phyloP scores from a whole-genome alignment of 2,797 vertebrate species.

The Anas capensis region DNA sequence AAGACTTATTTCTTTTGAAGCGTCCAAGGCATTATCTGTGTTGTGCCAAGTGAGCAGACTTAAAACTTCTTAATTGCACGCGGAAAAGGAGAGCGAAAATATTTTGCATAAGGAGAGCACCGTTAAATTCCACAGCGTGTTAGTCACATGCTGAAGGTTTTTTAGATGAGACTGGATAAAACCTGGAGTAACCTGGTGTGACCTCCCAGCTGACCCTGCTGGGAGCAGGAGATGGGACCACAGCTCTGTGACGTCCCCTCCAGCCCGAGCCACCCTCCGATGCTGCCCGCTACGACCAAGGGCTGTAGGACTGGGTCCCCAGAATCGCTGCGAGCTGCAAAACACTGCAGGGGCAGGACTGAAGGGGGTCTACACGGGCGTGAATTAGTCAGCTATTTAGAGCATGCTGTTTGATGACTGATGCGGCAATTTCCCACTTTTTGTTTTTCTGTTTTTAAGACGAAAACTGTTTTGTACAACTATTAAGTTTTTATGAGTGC shows the following conservation, averaged over 20 bases:
- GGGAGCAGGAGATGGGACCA: not conserved
- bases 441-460: not conserved
- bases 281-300: not conserved
- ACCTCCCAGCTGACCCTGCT: not conserved
- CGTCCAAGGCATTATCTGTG: not conserved
- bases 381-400: not conserved
- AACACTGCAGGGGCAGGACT: fast-evolving
- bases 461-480: not conserved
- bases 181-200: not conserved
- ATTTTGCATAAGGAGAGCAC: not conserved
- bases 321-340: not conserved
- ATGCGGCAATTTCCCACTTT: not conserved
- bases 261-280: not conserved
- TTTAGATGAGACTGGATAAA: not conserved
- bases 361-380: fast-evolving
- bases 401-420: not conserved
- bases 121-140: not conserved
- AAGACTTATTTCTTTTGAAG: not conserved
- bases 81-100: not conserved
- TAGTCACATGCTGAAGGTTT: not conserved
- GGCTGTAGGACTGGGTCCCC: not conserved
- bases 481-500: not conserved
- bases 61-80: not conserved
- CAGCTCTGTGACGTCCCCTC: not conserved
- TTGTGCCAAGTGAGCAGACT: not conserved